Conservation (phyloP, 1,140 invertebrate species). For the Anthonomus grandis region DNA sequence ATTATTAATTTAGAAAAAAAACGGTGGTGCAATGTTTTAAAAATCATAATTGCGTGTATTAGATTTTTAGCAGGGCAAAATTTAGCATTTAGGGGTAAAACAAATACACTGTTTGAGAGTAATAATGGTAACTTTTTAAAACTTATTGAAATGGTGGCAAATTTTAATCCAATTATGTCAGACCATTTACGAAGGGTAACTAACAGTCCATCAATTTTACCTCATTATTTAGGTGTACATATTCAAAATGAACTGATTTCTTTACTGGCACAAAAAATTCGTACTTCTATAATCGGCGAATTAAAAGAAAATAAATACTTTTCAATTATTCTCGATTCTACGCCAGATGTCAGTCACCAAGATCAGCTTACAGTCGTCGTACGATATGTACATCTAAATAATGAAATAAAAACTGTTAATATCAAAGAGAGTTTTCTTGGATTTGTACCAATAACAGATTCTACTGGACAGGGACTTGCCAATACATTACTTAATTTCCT, state of each 20-base stretch:
- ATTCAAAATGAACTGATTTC: slow-evolving; percentile 37
- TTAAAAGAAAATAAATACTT: slow-evolving; percentile 25
- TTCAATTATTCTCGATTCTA: slow-evolving; percentile 28
- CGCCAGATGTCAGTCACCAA: slow-evolving; percentile 22
- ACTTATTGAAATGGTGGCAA: slow-evolving; percentile 33
- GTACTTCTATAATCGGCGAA: too few species aligned
- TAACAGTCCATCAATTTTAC: too few species aligned
- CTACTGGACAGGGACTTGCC: slow-evolving; percentile 21
- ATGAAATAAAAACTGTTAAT: slow-evolving; percentile 12
- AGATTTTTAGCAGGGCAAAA: slow-evolving; percentile 32
- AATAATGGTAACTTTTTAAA: slow-evolving; percentile 42
- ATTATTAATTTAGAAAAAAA: slow-evolving; percentile 28
- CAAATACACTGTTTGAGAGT: slow-evolving; percentile 24
- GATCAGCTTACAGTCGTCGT: slow-evolving; percentile 27
- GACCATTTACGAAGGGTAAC: too few species aligned
- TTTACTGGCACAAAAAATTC: slow-evolving; percentile 22
- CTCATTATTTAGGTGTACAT: slow-evolving; percentile 28
- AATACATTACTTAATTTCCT: too few species aligned
- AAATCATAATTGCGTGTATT: slow-evolving; percentile 31
- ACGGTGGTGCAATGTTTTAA: slow-evolving; percentile 31
- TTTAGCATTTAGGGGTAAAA: slow-evolving; percentile 34
- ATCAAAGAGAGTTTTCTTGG: slow-evolving; percentile 26
- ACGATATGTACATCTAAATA: slow-evolving; percentile 21
- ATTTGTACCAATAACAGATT: slow-evolving; percentile 19
- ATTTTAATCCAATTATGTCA: too few species aligned